A percentile compares a stretch with the other conserved stretches of the same genome.
These are phyloP conservation scores for Trogon surrucura DNA, from an alignment of 2,113 vertebrate species.

Conservation along the genomic window DNA sequence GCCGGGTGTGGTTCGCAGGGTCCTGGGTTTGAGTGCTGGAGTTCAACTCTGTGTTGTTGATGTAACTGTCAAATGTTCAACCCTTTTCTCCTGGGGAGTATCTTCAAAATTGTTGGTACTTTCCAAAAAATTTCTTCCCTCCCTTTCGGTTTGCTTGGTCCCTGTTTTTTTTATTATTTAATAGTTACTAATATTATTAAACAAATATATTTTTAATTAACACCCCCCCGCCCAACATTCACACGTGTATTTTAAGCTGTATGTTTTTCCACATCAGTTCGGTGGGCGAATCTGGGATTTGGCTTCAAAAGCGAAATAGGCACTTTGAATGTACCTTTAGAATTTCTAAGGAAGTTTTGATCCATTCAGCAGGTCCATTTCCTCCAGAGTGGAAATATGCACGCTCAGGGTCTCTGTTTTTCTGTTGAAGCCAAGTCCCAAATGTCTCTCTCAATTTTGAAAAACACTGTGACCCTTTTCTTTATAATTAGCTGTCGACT, in stretches of 20 bases:
- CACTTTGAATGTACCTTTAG: background rate
- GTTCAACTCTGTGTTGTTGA: background rate
- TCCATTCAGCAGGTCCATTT: background rate
- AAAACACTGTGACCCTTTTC: background rate
- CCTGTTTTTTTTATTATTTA: background rate
- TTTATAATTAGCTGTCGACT: background rate
- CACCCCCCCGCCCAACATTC: background rate
- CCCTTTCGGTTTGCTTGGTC: background rate
- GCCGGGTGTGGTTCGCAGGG: background rate
- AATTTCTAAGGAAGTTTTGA: background rate
- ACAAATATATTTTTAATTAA: background rate
- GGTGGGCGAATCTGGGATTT: background rate
- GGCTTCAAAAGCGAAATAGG: background rate
- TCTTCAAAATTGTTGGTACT: slow-evolving; percentile 11
- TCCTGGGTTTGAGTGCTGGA: background rate
- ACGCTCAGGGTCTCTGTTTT: background rate
- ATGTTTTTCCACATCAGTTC: background rate
- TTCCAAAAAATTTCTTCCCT: background rate
- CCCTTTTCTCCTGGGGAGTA: background rate
- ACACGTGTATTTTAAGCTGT: background rate
- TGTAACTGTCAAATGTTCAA: background rate
- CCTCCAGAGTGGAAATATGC: background rate
- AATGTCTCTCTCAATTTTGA: background rate
- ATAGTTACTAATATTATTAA: background rate
- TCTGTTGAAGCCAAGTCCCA: background rate